Base-by-base conservation (phyloP, 2,797 vertebrate species). In the Miichthys miiuy region DNA sequence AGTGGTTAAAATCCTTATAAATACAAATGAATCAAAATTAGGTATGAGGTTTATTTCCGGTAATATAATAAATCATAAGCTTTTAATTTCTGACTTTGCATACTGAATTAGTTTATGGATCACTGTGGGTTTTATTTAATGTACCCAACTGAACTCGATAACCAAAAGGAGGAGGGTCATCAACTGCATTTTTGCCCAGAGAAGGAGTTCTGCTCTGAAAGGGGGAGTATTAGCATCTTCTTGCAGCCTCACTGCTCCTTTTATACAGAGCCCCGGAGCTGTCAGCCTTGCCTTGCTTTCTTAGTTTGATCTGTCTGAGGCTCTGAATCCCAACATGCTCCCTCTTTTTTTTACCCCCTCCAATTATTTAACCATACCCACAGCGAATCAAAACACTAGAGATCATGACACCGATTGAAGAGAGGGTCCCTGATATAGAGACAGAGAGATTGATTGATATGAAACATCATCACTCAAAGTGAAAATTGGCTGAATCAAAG, bases 221-320 rank as follows among this genome's bases (percentile, higher is more conserved):
- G 81, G 78, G 67, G 66, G 48, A 87, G 88, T 84, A 91, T 91
- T 86, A 83, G 80, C 71, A 77, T 92, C 87, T 91, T 89, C 86
- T 86, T 92, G 86, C 89, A 90, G 91, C 85, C 80, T 91, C 90
- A 84, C 78, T 85, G 87, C 89, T 89, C 68, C 89, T 90, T 92
- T 92, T 93, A 90, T 91, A 76, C 77, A 63, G 67, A 74, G 56
- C 74, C 71, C 70, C 72, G 6, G 20, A 77, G 88, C 90, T 91
- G 91, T 93, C 91, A 87, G 82, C 69, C 74, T 55, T 17, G 79
- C 63, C 78, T 69, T 75, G 70, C 75, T 86, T 77, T 79, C 75
- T 85, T 63, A 79, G 79, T 90, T 84, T 91, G 87, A 93, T 91
- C 89, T 83, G 75, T 80, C 72, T 57, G 79, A 82, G 64, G 72